Conservation (phyloP, 2,888 invertebrate species). For the Junonia oenone region DNA sequence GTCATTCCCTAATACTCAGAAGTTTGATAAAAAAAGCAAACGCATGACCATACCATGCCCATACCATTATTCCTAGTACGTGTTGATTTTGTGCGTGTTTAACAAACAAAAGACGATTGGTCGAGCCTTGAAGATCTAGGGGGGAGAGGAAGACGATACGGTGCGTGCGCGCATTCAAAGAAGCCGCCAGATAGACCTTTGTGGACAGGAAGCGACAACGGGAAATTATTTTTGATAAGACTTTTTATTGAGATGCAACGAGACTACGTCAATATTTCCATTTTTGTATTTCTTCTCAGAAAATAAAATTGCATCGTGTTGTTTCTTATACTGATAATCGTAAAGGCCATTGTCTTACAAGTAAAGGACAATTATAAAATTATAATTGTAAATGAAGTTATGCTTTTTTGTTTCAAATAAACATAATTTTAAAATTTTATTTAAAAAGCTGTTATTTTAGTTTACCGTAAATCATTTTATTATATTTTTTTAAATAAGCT, state of each 20-base stretch:
- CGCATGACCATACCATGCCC: slow-evolving; percentile 40
- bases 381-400: too few relatives aligned
- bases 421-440: too few relatives aligned
- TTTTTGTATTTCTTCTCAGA: not conserved
- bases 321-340: too few relatives aligned
- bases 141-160: slow-evolving; percentile 46
- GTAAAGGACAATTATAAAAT: too few relatives aligned
- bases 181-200: slow-evolving; percentile 60
- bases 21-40: slow-evolving; percentile 36
- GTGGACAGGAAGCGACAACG: slow-evolving; percentile 49
- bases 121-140: slow-evolving; percentile 39
- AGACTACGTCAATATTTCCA: not conserved
- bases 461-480: too few relatives aligned
- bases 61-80: slow-evolving; percentile 51
- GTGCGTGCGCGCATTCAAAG: slow-evolving; percentile 63
- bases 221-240: slow-evolving; percentile 40
- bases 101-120: slow-evolving; percentile 70
- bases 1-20: slow-evolving; percentile 3
- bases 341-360: too few relatives aligned
- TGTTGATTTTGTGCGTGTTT: slow-evolving; percentile 65
- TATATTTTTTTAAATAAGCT: too few relatives aligned
- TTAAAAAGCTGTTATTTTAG: too few relatives aligned
- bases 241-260: slow-evolving; percentile 17
- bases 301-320: not conserved
- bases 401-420: too few relatives aligned